phyloP scores from a whole-genome alignment of 2,888 invertebrate genomes.

The Drosophila phalerata region DNA sequence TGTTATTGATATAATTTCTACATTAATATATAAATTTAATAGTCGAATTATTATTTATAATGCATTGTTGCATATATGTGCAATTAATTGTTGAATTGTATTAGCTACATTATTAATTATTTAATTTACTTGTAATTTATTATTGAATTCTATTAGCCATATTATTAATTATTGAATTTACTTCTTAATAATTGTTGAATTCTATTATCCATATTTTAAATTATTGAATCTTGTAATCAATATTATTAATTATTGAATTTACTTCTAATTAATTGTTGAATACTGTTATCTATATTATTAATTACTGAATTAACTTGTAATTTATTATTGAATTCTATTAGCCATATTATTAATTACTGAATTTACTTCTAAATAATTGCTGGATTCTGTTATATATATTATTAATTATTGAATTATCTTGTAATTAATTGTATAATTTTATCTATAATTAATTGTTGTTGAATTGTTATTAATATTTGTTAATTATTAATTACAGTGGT shows the following conservation, averaged over 20 bases:
- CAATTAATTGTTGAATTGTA: background rate
- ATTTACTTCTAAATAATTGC: background rate
- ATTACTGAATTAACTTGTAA: background rate
- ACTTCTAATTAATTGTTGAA: background rate
- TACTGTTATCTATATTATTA: background rate
- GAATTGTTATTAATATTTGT: background rate
- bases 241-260: background rate
- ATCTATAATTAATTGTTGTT: background rate
- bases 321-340: background rate
- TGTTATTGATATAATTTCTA: no score
- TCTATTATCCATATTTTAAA: background rate
- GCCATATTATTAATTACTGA: background rate
- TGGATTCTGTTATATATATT: background rate
- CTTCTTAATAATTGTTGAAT: background rate
- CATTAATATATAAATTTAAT: no score
- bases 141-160: background rate
- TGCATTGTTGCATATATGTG: background rate
- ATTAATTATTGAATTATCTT: background rate
- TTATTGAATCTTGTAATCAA: background rate
- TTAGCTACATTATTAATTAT: background rate
- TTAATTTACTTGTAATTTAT: background rate
- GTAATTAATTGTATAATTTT: background rate
- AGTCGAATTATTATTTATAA: background rate
- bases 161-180: background rate
- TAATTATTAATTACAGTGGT: conserved; percentile 85